These are phyloP conservation scores for Melanotus villosus DNA, from an alignment of 2,888 invertebrate species.

Conservation along the genomic window DNA sequence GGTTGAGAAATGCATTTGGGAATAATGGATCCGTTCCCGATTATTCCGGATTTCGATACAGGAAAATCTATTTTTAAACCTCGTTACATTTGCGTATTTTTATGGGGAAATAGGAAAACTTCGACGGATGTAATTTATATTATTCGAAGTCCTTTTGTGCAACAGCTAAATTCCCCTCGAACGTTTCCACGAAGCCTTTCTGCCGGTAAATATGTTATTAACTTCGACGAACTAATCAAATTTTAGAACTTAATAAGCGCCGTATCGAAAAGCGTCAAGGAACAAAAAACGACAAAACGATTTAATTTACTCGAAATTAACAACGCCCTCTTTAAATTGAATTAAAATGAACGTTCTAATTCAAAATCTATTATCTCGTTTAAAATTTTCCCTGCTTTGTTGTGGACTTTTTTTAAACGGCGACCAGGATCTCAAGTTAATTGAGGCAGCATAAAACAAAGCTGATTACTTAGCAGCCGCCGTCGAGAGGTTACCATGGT, in stretches of 20 bases:
- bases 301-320: background rate
- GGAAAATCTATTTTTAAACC: constrained; percentile 33
- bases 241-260: no score
- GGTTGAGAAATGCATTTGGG: constrained; percentile 43
- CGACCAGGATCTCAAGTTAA: constrained; percentile 35
- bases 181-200: no score
- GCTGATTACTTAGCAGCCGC: constrained; percentile 38
- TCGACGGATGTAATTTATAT: background rate
- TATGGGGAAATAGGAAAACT: constrained; percentile 10
- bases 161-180: no score
- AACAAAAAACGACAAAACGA: background rate
- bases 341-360: background rate
- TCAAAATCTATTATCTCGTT: constrained; percentile 16
- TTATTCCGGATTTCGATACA: constrained; percentile 37
- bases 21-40: constrained; percentile 43
- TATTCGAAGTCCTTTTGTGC: background rate
- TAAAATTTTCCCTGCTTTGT: constrained; percentile 22
- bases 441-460: constrained; percentile 41
- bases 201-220: no score
- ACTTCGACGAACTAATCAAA: no score
- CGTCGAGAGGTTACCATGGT: constrained; percentile 47
- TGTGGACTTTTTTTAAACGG: constrained; percentile 8
- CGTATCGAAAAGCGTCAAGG: no score
- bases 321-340: background rate
- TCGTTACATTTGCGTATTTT: constrained; percentile 26